Base-by-base conservation (phyloP, 2,113 vertebrate genomes). In the Oryzias melastigma region DNA sequence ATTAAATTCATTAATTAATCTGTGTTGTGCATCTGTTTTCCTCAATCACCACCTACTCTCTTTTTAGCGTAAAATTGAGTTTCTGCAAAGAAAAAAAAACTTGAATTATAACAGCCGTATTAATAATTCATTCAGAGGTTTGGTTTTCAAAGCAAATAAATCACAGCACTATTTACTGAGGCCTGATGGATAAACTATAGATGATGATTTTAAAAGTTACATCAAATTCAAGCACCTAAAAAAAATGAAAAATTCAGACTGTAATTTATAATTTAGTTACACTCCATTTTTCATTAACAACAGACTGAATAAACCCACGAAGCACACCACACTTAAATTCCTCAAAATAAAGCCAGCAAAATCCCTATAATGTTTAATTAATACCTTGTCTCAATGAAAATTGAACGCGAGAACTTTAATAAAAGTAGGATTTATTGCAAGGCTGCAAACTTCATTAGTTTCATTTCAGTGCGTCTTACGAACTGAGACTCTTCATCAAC, bases 71-170 rank as follows among this genome's bases (percentile, higher is more conserved):
- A 59, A 60, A 62, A 77, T 56, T 56, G 7, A 63, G 27, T 71
- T 71, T 83, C 52, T 60, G 42, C 46, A 55, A 80, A 58, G 56
- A 52, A 62, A 59, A 62, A 46, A 14, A 22, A 67, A 59, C 50
- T 20, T 4, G 25, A 27, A 27, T 27, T 27, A 27, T 7, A 43
- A 15, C 42, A 43, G 12, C 42, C 10, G 42, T 55, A 42, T 53
- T 52, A 72, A 61, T 55, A 69, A 64, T 58, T 17, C 6, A 51
- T 29, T 63, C 51, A 44, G 60, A 56, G 25, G 57, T 49, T 71
- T 68, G 52, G 25, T 51, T 63, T 77, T 59, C 24, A 15, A 18
- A 19, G 40, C 18, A 69, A 44, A 65, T 42, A 53, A 52, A 27
- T 71, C 56, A 61, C 20, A 41, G 29, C 24, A 43, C 24, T 3